These are phyloP conservation scores for Ganaspis sp. DNA, from an alignment of 1,140 invertebrate genomes.

Conservation along the genomic window DNA sequence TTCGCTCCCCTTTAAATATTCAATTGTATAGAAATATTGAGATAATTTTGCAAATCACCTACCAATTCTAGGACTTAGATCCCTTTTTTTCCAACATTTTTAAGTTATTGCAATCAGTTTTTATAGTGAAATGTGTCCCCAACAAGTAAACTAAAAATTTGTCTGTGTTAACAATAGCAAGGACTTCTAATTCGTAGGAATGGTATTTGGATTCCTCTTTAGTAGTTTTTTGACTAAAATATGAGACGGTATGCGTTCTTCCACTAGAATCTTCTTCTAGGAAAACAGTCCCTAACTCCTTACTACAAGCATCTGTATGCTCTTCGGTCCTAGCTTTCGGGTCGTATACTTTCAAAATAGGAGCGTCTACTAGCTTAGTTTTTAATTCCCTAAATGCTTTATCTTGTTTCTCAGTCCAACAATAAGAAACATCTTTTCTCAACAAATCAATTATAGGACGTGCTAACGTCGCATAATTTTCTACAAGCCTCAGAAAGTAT, in stretches of 20 bases:
- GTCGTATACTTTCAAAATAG: slow-evolving; percentile 37
- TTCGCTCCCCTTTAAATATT: not conserved
- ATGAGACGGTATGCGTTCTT: slow-evolving; percentile 53
- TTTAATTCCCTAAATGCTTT: slow-evolving; percentile 9
- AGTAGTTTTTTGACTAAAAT: slow-evolving; percentile 46
- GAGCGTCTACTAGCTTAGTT: not conserved
- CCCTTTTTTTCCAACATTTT: not conserved
- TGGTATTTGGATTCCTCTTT: slow-evolving; percentile 11
- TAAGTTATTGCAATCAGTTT: not conserved
- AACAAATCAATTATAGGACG: slow-evolving; percentile 40
- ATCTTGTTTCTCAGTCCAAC: slow-evolving; percentile 31
- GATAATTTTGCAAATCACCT: too few species aligned
- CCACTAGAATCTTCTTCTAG: slow-evolving; percentile 44
- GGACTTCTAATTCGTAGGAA: slow-evolving; percentile 12
- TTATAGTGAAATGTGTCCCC: not conserved
- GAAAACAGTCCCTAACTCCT: slow-evolving; percentile 50
- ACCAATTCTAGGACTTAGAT: not conserved
- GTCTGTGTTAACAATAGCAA: not conserved
- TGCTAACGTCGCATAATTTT: slow-evolving; percentile 38
- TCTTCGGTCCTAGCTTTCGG: slow-evolving; percentile 30
- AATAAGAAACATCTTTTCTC: not conserved
- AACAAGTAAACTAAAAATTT: not conserved
- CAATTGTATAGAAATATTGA: too few species aligned
- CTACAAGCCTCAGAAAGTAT: slow-evolving; percentile 45
- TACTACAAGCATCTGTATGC: slow-evolving; percentile 58